Conservation (phyloP, 2,797 vertebrate genomes). For the Gastrophryne carolinensis region DNA sequence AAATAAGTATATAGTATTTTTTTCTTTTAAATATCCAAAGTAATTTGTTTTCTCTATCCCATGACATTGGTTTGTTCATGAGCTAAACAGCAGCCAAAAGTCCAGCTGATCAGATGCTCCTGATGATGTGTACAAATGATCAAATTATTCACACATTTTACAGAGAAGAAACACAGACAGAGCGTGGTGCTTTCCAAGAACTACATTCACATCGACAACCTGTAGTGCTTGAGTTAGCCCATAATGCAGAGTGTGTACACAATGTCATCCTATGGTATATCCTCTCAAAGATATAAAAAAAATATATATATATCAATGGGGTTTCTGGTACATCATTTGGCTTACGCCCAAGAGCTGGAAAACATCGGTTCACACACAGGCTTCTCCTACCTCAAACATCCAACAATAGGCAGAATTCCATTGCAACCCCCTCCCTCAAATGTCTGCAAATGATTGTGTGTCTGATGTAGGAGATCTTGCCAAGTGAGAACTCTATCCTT, state of each 20-base stretch:
- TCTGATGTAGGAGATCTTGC: too few relatives aligned
- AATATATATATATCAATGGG: too few relatives aligned
- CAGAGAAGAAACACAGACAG: conserved; percentile 73
- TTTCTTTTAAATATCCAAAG: conserved; percentile 98
- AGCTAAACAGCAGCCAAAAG: conserved; percentile 99
- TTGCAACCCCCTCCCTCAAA: too few relatives aligned
- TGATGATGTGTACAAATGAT: conserved; percentile 90
- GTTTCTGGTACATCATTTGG: conserved; percentile 54
- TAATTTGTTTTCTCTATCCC: conserved; percentile 92
- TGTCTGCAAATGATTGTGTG: too few relatives aligned
- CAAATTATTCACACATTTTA: conserved; percentile 91
- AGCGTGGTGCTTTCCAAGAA: conserved; percentile 78
- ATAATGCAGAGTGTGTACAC: conserved; percentile 68
- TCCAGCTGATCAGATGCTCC: conserved; percentile 97
- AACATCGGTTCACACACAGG: too few relatives aligned
- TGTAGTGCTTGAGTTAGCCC: conserved; percentile 79
- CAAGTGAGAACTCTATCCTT: too few relatives aligned
- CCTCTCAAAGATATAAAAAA: conserved; percentile 61
- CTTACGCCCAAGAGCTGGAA: neutral
- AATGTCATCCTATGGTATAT: conserved; percentile 60
- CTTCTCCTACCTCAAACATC: too few relatives aligned
- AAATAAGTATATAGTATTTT: conserved; percentile 98
- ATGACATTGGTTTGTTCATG: conserved; percentile 93
- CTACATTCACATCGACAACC: conserved; percentile 90
- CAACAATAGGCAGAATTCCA: too few relatives aligned